Conservation (phyloP, 2,797 vertebrate species). For the Halcyon chelicuti region DNA sequence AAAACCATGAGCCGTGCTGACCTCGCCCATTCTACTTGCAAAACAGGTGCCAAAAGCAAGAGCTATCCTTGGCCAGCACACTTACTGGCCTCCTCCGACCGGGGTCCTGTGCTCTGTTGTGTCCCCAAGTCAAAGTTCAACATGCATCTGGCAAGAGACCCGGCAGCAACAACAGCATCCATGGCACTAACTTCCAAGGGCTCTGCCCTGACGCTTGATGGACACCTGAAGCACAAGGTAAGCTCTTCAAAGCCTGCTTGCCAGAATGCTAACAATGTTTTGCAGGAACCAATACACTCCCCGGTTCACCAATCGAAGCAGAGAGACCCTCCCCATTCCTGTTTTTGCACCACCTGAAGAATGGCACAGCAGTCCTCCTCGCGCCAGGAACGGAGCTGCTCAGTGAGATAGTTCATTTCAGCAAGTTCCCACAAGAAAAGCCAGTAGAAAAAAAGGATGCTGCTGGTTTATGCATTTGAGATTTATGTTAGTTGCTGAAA, state of each 20-base stretch:
- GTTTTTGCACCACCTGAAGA: background rate
- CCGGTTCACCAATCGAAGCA: background rate
- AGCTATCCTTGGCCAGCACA: background rate
- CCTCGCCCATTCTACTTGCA: background rate
- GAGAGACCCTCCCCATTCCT: background rate
- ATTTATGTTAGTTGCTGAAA: conserved; percentile 52
- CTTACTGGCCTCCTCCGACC: rapidly evolving
- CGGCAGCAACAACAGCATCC: background rate
- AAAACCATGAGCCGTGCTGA: background rate
- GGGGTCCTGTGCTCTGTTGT: background rate
- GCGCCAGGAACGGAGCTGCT: background rate
- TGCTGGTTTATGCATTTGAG: conserved; percentile 37
- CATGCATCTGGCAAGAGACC: background rate
- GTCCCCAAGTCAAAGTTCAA: background rate
- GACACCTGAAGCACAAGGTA: background rate
- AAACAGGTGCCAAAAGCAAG: background rate
- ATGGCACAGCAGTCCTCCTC: background rate
- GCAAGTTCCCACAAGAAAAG: conserved; percentile 55
- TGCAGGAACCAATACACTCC: background rate
- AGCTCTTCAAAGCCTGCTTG: background rate
- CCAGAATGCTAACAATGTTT: background rate
- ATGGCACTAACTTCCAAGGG: background rate
- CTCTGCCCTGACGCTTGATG: background rate
- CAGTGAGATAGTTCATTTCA: conserved; percentile 28
- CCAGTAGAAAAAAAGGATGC: conserved; percentile 22